Percentiles rank a stretch among this genome's conserved stretches.
phyloP scores from a whole-genome alignment of 2,797 vertebrate genomes.

The Phataginus tetradactyla region DNA sequence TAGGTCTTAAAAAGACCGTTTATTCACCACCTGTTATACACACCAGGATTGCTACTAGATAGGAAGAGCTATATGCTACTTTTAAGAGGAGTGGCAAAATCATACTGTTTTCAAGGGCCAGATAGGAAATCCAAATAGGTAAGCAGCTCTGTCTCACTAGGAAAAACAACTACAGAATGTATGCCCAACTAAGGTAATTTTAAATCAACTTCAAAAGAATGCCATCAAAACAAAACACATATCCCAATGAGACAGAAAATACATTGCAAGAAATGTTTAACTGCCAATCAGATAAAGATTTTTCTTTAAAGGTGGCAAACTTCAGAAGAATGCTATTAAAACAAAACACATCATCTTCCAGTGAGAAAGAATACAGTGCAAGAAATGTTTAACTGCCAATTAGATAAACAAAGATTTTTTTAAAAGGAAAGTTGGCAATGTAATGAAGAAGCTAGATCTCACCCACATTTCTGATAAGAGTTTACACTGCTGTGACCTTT shows the following conservation, averaged over 20 bases:
- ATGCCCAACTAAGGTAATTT: not conserved
- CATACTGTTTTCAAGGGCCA: not conserved
- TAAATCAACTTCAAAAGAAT: conserved; percentile 19
- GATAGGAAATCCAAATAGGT: not conserved
- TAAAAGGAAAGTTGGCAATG: not conserved
- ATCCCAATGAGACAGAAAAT: not conserved
- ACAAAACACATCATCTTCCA: not conserved
- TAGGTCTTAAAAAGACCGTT: conserved; percentile 39
- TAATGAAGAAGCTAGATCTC: not conserved
- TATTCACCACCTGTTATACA: not conserved
- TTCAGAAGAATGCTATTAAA: not conserved
- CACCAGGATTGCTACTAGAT: not conserved
- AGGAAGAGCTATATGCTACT: not conserved
- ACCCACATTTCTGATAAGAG: not conserved
- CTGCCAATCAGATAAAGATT: not conserved
- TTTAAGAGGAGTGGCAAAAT: not conserved
- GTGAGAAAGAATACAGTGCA: not conserved
- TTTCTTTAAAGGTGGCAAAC: not conserved
- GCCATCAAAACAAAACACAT: not conserved
- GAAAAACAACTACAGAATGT: not conserved
- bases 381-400: not conserved
- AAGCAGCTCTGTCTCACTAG: not conserved
- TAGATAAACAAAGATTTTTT: not conserved
- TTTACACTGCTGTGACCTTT: not conserved
- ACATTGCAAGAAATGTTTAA: not conserved